Evolutionary conservation across 2,797 vertebrate genomes (phyloP).

Genomic region (Phoeniculus purpureus): DNA sequence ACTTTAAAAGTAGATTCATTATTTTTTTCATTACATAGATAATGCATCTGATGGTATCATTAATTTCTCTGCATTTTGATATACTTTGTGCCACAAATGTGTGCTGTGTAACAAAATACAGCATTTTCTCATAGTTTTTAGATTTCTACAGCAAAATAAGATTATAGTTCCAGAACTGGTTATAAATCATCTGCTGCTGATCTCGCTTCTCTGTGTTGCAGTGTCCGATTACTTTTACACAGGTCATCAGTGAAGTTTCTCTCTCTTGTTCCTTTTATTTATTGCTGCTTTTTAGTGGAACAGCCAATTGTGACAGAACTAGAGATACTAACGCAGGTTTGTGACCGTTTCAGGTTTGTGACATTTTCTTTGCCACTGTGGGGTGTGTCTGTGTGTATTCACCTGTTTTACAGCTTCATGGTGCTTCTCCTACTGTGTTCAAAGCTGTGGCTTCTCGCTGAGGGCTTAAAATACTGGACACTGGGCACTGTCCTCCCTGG

Average conservation of each 20-base stretch:
- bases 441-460: not conserved
- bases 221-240: not conserved
- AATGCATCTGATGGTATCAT: not conserved
- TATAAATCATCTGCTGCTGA: constrained; percentile 1
- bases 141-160: not conserved
- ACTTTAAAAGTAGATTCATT: not conserved
- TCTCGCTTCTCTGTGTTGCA: not conserved
- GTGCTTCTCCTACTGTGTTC: not conserved
- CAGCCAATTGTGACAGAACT: not conserved
- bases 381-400: not conserved
- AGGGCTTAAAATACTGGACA: not conserved
- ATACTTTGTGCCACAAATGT: not conserved
- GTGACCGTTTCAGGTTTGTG: not conserved
- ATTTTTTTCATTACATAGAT: not conserved
- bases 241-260: not conserved
- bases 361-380: not conserved
- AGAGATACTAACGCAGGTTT: not conserved
- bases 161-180: not conserved
- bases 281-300: not conserved
- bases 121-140: not conserved
- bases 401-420: not conserved
- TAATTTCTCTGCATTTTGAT: not conserved
- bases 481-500: not conserved
- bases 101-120: not conserved
- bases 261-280: not conserved